These are phyloP conservation scores for Telmatochromis brichardi DNA, from an alignment of 2,113 vertebrate genomes.

Conservation along the genomic window DNA sequence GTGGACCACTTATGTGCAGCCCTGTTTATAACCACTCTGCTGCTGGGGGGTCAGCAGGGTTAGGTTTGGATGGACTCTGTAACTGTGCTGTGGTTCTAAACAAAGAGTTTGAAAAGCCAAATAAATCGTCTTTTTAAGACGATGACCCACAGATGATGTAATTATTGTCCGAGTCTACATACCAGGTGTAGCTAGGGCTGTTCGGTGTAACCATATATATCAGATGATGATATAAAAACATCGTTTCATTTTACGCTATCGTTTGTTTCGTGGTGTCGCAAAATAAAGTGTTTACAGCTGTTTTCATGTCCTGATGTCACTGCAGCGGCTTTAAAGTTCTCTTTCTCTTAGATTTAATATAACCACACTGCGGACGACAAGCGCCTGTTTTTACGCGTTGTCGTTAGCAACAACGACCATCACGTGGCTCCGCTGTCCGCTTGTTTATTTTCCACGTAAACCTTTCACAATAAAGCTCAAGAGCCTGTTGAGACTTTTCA, in stretches of 20 bases:
- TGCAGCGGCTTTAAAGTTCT: not conserved
- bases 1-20: not conserved
- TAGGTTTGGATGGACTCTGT: not conserved
- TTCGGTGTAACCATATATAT: accelerated
- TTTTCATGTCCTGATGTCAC: too few species aligned
- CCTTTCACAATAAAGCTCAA: too few species aligned
- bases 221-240: accelerated
- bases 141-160: accelerated
- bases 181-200: not conserved
- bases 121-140: not conserved
- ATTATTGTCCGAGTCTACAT: not conserved
- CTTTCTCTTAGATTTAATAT: accelerated
- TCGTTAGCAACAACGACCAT: too few species aligned
- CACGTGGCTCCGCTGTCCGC: too few species aligned
- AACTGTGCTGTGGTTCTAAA: not conserved
- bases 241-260: accelerated
- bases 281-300: too few species aligned
- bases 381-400: accelerated
- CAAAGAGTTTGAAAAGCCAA: not conserved
- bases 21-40: not conserved
- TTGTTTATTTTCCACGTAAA: accelerated
- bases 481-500: too few species aligned
- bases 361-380: accelerated
- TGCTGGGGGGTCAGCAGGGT: not conserved
- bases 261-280: too few species aligned